Percentiles rank a stretch among this genome's conserved stretches.
Conservation (phyloP, 2,888 invertebrate genomes). For the Pollenia amentaria region DNA sequence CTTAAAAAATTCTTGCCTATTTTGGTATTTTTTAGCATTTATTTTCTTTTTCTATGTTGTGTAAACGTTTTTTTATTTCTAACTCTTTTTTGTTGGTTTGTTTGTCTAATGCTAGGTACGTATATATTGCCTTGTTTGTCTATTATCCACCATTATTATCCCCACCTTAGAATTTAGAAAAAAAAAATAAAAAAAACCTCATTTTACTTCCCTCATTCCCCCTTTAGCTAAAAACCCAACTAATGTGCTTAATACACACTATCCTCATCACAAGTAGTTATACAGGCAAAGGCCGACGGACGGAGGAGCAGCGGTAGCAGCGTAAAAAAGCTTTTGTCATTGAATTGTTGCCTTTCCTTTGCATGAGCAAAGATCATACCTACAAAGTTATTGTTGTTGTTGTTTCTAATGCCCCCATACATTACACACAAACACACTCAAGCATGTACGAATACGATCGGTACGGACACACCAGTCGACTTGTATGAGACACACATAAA, state of each 20-base stretch:
- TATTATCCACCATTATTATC: conserved; percentile 70
- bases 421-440: conserved; percentile 29
- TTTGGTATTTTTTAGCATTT: conserved; percentile 47
- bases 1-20: not conserved
- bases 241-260: conserved; percentile 55
- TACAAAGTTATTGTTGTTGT: conserved; percentile 49
- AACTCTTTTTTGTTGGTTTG: conserved; percentile 47
- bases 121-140: conserved; percentile 58
- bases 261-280: conserved; percentile 60
- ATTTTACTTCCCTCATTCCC: conserved; percentile 20
- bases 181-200: conserved; percentile 48
- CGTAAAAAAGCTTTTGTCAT: conserved; percentile 73
- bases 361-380: conserved; percentile 70
- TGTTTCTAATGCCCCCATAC: conserved; percentile 70
- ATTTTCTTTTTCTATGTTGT: conserved; percentile 25
- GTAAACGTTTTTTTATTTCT: conserved; percentile 22
- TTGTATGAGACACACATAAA: conserved; percentile 16
- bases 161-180: conserved; percentile 71
- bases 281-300: not conserved
- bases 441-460: conserved; percentile 36
- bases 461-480: conserved; percentile 52
- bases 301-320: conserved; percentile 20
- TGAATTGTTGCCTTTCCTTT: conserved; percentile 73
- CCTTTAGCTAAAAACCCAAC: conserved; percentile 13
- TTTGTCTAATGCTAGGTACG: conserved; percentile 36